These are phyloP conservation scores for Sarcophaga variegata DNA, from an alignment of 2,888 invertebrate genomes.

Conservation along the genomic window DNA sequence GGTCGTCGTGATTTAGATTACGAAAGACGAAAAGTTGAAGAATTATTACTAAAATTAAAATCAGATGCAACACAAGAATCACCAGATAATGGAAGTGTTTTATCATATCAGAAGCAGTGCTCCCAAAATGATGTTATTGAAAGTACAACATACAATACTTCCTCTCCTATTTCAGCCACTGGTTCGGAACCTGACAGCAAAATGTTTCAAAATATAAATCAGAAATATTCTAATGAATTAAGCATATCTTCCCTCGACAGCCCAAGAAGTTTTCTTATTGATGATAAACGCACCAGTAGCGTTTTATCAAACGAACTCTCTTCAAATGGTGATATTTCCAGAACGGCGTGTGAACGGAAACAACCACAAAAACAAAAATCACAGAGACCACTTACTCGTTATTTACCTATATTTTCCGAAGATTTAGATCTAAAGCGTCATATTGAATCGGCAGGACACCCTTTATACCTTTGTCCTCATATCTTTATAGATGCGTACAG, in stretches of 20 bases:
- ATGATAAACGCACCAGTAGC: slow-evolving; percentile 75
- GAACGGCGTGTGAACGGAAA: slow-evolving; percentile 74
- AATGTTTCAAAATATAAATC: slow-evolving; percentile 71
- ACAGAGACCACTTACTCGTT: slow-evolving; percentile 95
- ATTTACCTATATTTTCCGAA: slow-evolving; percentile 94
- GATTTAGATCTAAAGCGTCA: slow-evolving; percentile 94
- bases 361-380: slow-evolving; percentile 79
- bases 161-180: slow-evolving; percentile 78
- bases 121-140: slow-evolving; percentile 83
- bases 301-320: slow-evolving; percentile 79
- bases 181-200: slow-evolving; percentile 78
- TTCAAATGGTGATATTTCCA: slow-evolving; percentile 73
- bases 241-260: slow-evolving; percentile 57
- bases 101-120: slow-evolving; percentile 70
- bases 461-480: slow-evolving; percentile 93
- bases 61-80: slow-evolving; percentile 7
- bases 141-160: slow-evolving; percentile 77
- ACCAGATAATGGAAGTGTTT: background rate
- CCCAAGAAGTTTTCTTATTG: slow-evolving; percentile 42
- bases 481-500: slow-evolving; percentile 90
- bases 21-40: slow-evolving; percentile 90
- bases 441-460: slow-evolving; percentile 97
- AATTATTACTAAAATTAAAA: slow-evolving; percentile 86
- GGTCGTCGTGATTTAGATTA: slow-evolving; percentile 93
- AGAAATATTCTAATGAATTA: slow-evolving; percentile 71